Evolutionary conservation across 37 sponge, comb jelly and placozoan genomes (phyloP).

Genomic region (Ianthella basta): DNA sequence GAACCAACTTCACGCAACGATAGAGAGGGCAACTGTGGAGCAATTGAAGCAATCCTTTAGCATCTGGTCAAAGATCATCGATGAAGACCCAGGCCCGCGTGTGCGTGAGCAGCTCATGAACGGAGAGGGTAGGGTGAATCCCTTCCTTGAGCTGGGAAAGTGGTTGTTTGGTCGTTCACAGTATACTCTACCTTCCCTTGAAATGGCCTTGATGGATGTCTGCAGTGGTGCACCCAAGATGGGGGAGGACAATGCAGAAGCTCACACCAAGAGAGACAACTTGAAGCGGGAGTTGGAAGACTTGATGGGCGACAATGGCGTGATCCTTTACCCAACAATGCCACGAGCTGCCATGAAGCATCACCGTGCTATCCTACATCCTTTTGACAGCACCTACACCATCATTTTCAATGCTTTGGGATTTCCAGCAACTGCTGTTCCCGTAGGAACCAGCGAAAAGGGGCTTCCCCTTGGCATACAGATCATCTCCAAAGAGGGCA

Average conservation of each 20-base stretch:
- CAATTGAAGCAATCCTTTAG: background rate
- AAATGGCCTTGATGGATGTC: constrained; percentile 10
- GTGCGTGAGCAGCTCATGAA: background rate
- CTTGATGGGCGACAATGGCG: constrained; percentile 52
- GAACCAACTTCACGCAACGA: background rate
- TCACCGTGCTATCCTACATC: constrained; percentile 3
- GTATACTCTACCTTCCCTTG: constrained; percentile 15
- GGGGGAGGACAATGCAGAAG: constrained; percentile 43
- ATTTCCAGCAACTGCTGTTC: constrained; percentile 69
- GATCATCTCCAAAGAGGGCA: constrained; percentile 43
- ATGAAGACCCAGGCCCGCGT: constrained; percentile 27
- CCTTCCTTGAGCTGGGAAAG: constrained; percentile 47
- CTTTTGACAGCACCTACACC: constrained; percentile 63
- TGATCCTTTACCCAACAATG: constrained; percentile 67
- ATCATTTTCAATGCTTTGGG: constrained; percentile 65
- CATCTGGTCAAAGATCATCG: constrained; percentile 10
- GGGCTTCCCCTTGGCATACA: constrained; percentile 82
- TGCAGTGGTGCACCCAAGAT: constrained; percentile 31
- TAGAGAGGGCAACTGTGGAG: background rate
- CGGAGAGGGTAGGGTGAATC: constrained; percentile 24
- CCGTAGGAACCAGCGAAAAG: constrained; percentile 59
- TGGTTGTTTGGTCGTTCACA: constrained; percentile 33
- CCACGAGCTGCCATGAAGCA: constrained; percentile 46
- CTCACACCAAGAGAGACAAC: constrained; percentile 13
- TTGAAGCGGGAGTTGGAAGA: constrained; percentile 47